phyloP scores from a whole-genome alignment of 2,113 vertebrate species.

The Lota lota region DNA sequence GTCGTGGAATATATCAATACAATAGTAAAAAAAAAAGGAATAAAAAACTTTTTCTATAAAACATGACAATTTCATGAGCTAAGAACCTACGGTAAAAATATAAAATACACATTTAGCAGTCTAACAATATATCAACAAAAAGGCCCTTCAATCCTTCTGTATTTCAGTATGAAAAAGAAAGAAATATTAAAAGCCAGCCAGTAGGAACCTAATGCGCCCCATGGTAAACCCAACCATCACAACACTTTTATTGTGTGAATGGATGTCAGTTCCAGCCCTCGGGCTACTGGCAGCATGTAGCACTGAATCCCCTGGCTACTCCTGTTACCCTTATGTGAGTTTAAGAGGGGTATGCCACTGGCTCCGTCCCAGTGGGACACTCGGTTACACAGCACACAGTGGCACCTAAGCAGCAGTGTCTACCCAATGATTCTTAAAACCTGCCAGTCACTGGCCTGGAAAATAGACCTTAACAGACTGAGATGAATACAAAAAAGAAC shows the following conservation, averaged over 20 bases:
- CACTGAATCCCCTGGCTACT: conserved; percentile 52
- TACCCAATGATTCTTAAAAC: conserved; percentile 44
- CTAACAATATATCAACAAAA: too few relatives aligned
- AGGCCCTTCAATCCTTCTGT: too few relatives aligned
- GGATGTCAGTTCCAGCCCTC: conserved; percentile 56
- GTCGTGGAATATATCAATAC: too few relatives aligned
- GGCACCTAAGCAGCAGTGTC: conserved; percentile 52
- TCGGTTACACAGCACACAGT: conserved; percentile 26
- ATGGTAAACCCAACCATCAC: conserved; percentile 10
- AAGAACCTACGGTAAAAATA: too few relatives aligned
- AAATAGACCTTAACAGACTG: too few relatives aligned
- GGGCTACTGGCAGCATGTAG: conserved; percentile 50
- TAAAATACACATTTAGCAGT: too few relatives aligned
- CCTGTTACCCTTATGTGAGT: conserved; percentile 56
- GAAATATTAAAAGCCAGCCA: too few relatives aligned
- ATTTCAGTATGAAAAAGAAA: too few relatives aligned
- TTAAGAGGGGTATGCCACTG: conserved; percentile 52
- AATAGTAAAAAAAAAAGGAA: too few relatives aligned
- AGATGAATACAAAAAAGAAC: background rate
- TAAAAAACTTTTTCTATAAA: too few relatives aligned
- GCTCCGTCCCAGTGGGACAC: conserved; percentile 9
- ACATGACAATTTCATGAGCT: too few relatives aligned
- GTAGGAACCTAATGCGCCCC: too few relatives aligned
- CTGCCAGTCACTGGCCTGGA: conserved; percentile 51
- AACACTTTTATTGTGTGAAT: conserved; percentile 56